These are phyloP conservation scores for Psephotus haematonotus DNA, from an alignment of 2,113 vertebrate genomes.

Conservation along the genomic window DNA sequence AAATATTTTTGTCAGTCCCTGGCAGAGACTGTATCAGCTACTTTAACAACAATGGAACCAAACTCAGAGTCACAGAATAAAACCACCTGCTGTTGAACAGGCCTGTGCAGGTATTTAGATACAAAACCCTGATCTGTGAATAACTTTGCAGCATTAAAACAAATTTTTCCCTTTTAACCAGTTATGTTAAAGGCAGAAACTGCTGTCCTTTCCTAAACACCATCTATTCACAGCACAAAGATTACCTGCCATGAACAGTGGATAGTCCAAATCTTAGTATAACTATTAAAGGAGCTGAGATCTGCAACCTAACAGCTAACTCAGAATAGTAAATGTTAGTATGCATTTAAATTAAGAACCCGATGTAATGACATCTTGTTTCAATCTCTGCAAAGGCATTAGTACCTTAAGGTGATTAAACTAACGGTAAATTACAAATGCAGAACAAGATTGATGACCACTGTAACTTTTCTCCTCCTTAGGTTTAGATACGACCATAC, in stretches of 20 bases:
- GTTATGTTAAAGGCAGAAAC: neutral
- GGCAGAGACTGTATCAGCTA: neutral
- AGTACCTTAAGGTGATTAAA: neutral
- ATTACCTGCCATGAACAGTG: neutral
- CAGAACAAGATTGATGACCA: neutral
- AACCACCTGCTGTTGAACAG: neutral
- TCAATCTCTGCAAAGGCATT: neutral
- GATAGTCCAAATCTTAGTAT: neutral
- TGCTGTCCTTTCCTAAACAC: neutral
- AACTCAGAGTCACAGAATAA: neutral
- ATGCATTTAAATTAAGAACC: neutral
- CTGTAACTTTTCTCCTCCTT: accelerated
- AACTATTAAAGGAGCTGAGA: neutral
- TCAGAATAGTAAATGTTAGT: neutral
- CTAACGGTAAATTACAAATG: neutral
- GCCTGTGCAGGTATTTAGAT: neutral
- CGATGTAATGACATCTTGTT: neutral
- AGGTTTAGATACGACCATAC: neutral
- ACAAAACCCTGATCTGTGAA: neutral
- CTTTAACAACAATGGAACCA: neutral
- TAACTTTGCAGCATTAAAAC: neutral
- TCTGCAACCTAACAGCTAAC: neutral
- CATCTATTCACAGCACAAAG: neutral
- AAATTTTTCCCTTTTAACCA: neutral
- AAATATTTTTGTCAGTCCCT: neutral